These are phyloP conservation scores for Chymomyza fuscimana DNA, from an alignment of 2,888 invertebrate genomes.

Conservation along the genomic window DNA sequence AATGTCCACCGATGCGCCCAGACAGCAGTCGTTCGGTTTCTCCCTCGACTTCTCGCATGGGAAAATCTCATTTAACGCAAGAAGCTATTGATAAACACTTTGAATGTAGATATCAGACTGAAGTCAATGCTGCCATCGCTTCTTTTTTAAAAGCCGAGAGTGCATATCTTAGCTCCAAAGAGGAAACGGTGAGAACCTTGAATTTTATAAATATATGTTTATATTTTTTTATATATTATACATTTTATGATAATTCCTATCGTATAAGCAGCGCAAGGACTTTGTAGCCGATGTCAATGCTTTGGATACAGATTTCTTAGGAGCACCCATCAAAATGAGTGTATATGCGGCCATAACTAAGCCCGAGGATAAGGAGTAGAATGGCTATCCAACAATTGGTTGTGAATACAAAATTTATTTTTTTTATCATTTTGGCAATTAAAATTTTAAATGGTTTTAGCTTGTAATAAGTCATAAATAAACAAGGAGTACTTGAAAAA, in stretches of 20 bases:
- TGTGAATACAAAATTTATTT: background rate
- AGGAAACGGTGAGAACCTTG: slow-evolving; percentile 32
- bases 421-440: too few relatives aligned
- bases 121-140: slow-evolving; percentile 56
- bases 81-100: slow-evolving; percentile 53
- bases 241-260: background rate
- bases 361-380: slow-evolving; percentile 14
- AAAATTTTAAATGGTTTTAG: too few relatives aligned
- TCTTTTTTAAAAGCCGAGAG: slow-evolving; percentile 53
- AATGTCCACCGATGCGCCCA: background rate
- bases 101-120: slow-evolving; percentile 32
- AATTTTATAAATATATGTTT: background rate
- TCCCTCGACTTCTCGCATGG: background rate
- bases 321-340: slow-evolving; percentile 44
- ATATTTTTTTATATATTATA: too few relatives aligned
- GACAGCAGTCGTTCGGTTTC: background rate
- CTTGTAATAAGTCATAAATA: too few relatives aligned
- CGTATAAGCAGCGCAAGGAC: background rate
- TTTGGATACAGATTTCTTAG: slow-evolving; percentile 46
- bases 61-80: background rate
- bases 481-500: too few relatives aligned
- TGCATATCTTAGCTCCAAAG: background rate
- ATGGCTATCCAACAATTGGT: background rate
- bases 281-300: slow-evolving; percentile 48
- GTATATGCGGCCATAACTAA: slow-evolving; percentile 49